Evolutionary conservation across 2,888 invertebrate genomes (phyloP).

Genomic region (Sphaerolaimus hirsutus): DNA sequence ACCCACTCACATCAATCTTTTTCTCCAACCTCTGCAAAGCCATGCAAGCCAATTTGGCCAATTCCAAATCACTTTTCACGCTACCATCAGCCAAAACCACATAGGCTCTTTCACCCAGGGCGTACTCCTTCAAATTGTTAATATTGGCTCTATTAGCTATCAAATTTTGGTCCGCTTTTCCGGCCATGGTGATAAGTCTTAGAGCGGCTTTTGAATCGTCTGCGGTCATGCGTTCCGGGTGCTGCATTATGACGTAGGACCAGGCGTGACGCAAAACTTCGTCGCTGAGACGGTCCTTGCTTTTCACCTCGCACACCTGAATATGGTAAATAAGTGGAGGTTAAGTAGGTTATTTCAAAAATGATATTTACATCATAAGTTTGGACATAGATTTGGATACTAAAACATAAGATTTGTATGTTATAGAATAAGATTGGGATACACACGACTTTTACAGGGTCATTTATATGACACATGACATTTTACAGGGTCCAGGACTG

Average conservation of each 20-base stretch:
- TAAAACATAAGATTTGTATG: too few species aligned
- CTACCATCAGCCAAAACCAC: too few species aligned
- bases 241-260: conserved; percentile 50
- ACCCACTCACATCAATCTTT: conserved; percentile 5
- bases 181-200: conserved; percentile 51
- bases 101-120: neutral
- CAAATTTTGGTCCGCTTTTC: conserved; percentile 15
- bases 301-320: conserved; percentile 38
- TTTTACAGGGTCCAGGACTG: too few species aligned
- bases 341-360: too few species aligned
- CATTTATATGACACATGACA: too few species aligned
- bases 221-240: too few species aligned
- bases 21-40: too few species aligned
- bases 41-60: neutral
- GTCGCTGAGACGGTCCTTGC: conserved; percentile 36
- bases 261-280: conserved; percentile 43
- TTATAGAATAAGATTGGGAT: too few species aligned
- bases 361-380: too few species aligned
- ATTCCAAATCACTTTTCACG: neutral
- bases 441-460: too few species aligned
- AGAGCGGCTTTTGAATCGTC: conserved; percentile 49
- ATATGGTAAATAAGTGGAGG: too few species aligned
- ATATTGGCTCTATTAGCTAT: neutral
- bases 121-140: neutral
- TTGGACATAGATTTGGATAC: too few species aligned